A percentile compares a stretch with the other conserved stretches of the same genome.
Evolutionary conservation across 1,140 invertebrate species (phyloP).

Genomic region (Drosophila kurseongensis): DNA sequence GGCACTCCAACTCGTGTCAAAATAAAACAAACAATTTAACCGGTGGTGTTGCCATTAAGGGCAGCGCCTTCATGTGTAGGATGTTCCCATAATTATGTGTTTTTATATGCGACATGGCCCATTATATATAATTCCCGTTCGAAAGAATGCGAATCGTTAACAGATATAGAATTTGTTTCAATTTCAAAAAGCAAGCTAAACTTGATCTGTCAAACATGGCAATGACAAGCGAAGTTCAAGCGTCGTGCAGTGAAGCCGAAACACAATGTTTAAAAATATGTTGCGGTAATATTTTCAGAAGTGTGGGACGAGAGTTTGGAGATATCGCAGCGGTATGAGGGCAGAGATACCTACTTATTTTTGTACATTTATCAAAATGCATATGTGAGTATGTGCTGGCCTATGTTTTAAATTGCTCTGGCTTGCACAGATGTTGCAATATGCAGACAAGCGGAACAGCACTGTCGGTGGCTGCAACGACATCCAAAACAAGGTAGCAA

Average conservation of each 20-base stretch:
- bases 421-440: slow-evolving; percentile 79
- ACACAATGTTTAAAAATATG: slow-evolving; percentile 35
- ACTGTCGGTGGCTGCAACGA: slow-evolving; percentile 21
- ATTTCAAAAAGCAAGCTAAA: too few relatives aligned
- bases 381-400: slow-evolving; percentile 57
- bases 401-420: slow-evolving; percentile 72
- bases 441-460: slow-evolving; percentile 75
- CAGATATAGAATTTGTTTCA: too few relatives aligned
- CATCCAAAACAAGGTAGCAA: slow-evolving; percentile 48
- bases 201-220: too few relatives aligned
- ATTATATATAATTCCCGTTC: too few relatives aligned
- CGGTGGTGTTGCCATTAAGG: slow-evolving; percentile 1
- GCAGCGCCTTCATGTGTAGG: too few relatives aligned
- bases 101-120: too few relatives aligned
- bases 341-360: slow-evolving; percentile 19
- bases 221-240: slow-evolving; percentile 24
- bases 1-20: slow-evolving; percentile 53
- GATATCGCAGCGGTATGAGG: slow-evolving; percentile 5
- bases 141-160: too few relatives aligned
- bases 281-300: slow-evolving; percentile 45
- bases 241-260: slow-evolving; percentile 2
- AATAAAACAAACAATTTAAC: slow-evolving; percentile 61
- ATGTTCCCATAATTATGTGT: too few relatives aligned
- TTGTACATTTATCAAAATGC: slow-evolving; percentile 11
- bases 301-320: slow-evolving; percentile 9